Evolutionary conservation across 1,140 invertebrate species (phyloP), one percentile per base, ranked within the genome.

Genomic region (Euglossa dilemma): DNA sequence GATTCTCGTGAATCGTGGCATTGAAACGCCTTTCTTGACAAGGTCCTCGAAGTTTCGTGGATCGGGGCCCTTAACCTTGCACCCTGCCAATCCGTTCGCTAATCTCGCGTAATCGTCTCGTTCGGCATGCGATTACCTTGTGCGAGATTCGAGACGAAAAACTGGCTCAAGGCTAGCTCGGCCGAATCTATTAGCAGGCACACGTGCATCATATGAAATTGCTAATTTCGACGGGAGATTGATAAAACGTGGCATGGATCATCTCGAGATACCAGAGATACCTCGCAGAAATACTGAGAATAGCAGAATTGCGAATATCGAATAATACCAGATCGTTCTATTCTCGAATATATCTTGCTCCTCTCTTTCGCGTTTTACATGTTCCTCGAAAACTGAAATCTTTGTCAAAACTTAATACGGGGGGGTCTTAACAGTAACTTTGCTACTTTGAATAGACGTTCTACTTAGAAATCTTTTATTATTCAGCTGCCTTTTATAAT

Each of bases 41-140:
- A 36, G 8, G 8, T n/a, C 0, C 43, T 69, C 45, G 66, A 50
- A 7, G 14, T 47, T 54, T 28, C 57, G 73, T 36, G 59, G 47
- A 57, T 28, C 64, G 52, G 70, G 52, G 70, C 12, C 7, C 52
- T 70, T 78, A 57, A 56, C 23, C n/a, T 67, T 67, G 18, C 54
- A 7, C 23, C 28, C 36, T 25, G 28, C 43, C 64, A 28, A 5
- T 20, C 36, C 14, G 36, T 28, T 57, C 14, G 36, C 54, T 77
- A n/a, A n/a, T 79, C 61, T 71, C 56, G 18, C 16, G 25, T 43
- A 52, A 80, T 43, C 45, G 45, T 63, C 20, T 14, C 43, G 25
- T 52, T 43, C 11, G 14, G 23, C 23, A 72, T 56, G 67, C 23
- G 70, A 80, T 72, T 79, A 71, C 20, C 45, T 16, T 36, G 50